Conservation (phyloP, 2,888 invertebrate species). For the Cloeon dipterum region DNA sequence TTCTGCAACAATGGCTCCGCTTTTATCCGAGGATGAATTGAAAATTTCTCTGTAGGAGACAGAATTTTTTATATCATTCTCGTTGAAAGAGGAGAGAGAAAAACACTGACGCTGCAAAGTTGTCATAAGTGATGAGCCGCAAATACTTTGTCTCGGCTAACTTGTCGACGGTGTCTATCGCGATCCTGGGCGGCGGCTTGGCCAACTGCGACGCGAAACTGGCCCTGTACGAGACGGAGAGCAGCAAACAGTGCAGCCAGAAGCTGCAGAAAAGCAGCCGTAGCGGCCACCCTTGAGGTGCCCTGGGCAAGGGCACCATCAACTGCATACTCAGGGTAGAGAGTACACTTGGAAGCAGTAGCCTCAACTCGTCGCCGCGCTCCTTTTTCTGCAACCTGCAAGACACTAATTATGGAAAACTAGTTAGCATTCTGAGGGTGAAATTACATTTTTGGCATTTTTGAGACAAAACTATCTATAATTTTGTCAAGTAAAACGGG, state of each 20-base stretch:
- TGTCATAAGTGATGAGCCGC: not conserved
- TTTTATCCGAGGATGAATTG: too few relatives aligned
- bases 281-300: not conserved
- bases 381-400: not conserved
- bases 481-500: too few relatives aligned
- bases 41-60: too few relatives aligned
- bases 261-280: not conserved
- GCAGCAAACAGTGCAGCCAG: not conserved
- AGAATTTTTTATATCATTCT: too few relatives aligned
- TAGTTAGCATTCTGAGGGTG: not conserved
- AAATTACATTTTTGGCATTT: too few relatives aligned
- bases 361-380: not conserved
- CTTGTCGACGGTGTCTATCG: not conserved
- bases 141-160: not conserved
- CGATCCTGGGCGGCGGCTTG: not conserved
- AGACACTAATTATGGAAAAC: too few relatives aligned
- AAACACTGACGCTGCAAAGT: not conserved
- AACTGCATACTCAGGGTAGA: not conserved
- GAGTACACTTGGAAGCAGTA: not conserved
- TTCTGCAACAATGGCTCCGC: too few relatives aligned
- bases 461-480: too few relatives aligned
- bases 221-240: not conserved
- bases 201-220: constrained; percentile 1
- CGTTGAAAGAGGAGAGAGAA: too few relatives aligned
- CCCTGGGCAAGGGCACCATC: not conserved